Conservation (phyloP, 2,113 vertebrate genomes). For the Ceuthmochares aereus region DNA sequence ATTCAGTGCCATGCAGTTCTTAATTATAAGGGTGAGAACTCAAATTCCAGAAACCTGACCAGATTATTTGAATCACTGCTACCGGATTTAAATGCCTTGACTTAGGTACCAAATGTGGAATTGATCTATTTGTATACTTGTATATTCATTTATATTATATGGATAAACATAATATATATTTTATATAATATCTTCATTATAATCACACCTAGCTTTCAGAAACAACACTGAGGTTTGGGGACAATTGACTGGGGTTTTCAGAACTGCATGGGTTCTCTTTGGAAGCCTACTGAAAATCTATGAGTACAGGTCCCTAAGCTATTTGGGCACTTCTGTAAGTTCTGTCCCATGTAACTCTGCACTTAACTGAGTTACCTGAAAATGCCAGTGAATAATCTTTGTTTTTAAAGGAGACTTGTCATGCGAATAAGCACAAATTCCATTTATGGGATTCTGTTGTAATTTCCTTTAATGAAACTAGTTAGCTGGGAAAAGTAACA, state of each 20-base stretch:
- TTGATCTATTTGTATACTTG: background rate
- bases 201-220: background rate
- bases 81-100: background rate
- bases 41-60: background rate
- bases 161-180: background rate
- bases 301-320: background rate
- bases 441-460: rapidly evolving
- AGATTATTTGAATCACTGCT: background rate
- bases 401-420: background rate
- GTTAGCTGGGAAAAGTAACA: background rate
- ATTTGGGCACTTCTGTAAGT: background rate
- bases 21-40: background rate
- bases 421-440: background rate
- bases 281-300: background rate
- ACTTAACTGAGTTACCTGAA: background rate
- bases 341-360: background rate
- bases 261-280: background rate
- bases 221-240: background rate
- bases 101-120: background rate
- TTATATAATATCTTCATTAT: background rate
- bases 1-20: background rate
- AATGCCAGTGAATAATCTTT: background rate
- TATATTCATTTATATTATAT: background rate
- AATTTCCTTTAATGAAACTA: background rate
- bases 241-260: background rate